These are phyloP conservation scores for Drosophila antonietae DNA, from an alignment of 2,888 invertebrate species.

Conservation along the genomic window DNA sequence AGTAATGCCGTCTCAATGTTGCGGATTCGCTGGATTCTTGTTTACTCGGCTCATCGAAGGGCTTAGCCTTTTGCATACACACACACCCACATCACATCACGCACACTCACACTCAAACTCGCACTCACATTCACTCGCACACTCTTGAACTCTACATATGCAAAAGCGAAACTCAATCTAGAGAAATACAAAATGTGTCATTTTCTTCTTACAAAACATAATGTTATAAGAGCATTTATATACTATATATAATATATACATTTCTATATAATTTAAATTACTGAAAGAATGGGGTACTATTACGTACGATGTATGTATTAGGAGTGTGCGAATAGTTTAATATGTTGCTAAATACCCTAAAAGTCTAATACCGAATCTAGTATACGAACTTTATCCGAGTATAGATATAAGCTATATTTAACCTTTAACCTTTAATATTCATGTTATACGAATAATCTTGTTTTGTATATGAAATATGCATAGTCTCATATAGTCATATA, in stretches of 20 bases:
- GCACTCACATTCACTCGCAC: not conserved
- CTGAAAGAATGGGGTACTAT: not conserved
- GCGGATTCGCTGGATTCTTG: constrained; percentile 49
- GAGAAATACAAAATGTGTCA: not conserved
- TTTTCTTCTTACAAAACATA: too few relatives aligned
- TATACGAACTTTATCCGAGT: not conserved
- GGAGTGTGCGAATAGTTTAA: not conserved
- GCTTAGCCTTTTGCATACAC: constrained; percentile 42
- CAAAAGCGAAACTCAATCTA: not conserved
- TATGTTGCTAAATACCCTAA: not conserved
- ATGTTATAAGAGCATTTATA: too few relatives aligned
- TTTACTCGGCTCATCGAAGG: constrained; percentile 58
- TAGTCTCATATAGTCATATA: not conserved
- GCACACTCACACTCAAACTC: not conserved
- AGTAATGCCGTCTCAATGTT: constrained; percentile 55
- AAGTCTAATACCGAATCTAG: not conserved
- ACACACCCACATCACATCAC: not conserved
- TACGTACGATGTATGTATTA: not conserved
- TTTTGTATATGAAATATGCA: too few relatives aligned
- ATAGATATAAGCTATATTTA: too few relatives aligned
- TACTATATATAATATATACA: not conserved
- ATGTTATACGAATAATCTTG: not conserved
- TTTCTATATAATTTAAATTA: not conserved
- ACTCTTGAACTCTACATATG: not conserved
- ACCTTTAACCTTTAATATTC: not conserved